These are phyloP conservation scores for Capra hircus DNA, from an alignment of 2,113 vertebrate genomes.

Conservation along the genomic window DNA sequence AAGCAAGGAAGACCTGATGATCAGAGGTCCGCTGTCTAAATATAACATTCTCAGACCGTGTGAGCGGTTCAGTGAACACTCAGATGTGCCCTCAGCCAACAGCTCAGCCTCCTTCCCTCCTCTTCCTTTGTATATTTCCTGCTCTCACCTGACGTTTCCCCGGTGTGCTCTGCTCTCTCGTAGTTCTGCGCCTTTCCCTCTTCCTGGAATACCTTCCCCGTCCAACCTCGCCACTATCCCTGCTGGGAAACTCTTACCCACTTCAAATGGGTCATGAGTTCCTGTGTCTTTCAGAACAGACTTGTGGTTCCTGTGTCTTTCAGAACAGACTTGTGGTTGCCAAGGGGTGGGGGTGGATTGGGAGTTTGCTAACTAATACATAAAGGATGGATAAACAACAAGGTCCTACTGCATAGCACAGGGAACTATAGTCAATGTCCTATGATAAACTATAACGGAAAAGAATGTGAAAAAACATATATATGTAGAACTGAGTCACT, in stretches of 20 bases:
- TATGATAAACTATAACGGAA: background rate
- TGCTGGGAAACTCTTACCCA: background rate
- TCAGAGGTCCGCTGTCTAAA: background rate
- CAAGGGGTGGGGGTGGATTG: background rate
- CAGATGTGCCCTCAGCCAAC: background rate
- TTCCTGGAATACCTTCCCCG: background rate
- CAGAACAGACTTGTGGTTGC: background rate
- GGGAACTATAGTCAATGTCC: background rate
- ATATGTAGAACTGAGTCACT: background rate
- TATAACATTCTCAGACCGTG: background rate
- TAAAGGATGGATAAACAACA: background rate
- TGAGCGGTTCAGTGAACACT: fast-evolving
- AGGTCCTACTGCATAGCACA: background rate
- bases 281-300: background rate
- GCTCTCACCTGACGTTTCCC: background rate
- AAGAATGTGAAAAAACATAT: background rate
- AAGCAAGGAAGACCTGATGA: background rate
- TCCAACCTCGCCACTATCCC: background rate
- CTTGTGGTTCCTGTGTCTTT: background rate
- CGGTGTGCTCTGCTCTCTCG: background rate
- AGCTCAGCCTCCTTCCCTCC: background rate
- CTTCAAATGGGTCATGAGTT: background rate
- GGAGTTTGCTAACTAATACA: background rate
- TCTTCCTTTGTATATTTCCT: background rate
- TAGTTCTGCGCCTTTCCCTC: background rate